Evolutionary conservation across 2,113 vertebrate genomes (phyloP), one percentile per base, ranked within the genome.

Genomic region (Ariopsis seemanni): DNA sequence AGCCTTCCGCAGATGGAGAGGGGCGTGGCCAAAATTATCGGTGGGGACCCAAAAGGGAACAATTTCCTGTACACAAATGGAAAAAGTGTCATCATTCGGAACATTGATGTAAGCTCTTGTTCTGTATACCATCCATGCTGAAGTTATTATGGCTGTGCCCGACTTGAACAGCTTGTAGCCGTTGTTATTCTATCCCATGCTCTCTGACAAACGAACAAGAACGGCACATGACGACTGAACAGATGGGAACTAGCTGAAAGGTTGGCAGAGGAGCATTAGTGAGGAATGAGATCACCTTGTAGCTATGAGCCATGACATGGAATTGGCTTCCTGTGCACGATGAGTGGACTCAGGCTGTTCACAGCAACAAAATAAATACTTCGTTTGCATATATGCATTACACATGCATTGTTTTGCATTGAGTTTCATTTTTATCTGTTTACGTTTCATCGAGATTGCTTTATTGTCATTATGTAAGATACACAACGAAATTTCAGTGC

Each of bases 11-110:
- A 98, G 93, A 97, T 99, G 91, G 97, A 99, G 91, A 94, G 98
- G 90, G 98, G 98, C 27, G 96, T 97, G 91, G 95, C 98, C 85
- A 99, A 99, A 90, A 96, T 99, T 84, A 89, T 99, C n/a, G 96
- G 97, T 9, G 97, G 97, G 3, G 98, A 99, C 93, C 98, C 98
- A 30, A 98, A 97, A 92, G 97, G 97, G 92, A 97, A 94, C 90
- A 97, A 96, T 95, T 99, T 99, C 87, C 94, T 99, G 8, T 99
- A 99, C 63, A 99, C 98, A 85, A 99, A 99, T 82, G 97, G 97
- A 63, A 99, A 99, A 91, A 97, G 97, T 78, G 98, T 99, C 94
- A 93, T 99, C 94, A 96, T 99, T 89, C 95, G 98, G 69, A 97
- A 99, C 92, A 96, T 99, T 63, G 96, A 99, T 69, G 98, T 99